Conservation (phyloP, 2,113 vertebrate species). For the Verasper variegatus region DNA sequence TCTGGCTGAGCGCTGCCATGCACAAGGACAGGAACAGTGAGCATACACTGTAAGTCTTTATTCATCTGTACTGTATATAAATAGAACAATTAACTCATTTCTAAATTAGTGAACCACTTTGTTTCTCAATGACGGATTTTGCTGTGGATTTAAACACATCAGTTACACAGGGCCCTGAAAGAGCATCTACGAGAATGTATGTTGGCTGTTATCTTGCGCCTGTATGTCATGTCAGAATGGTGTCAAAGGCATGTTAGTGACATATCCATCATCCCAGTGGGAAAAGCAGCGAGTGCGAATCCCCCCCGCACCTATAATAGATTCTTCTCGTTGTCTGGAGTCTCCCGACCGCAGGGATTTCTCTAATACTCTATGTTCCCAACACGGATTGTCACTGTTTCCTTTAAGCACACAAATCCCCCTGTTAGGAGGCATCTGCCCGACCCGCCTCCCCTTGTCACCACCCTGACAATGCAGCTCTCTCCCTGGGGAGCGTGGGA, state of each 20-base stretch:
- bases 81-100: not conserved
- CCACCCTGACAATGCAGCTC: slow-evolving; percentile 23
- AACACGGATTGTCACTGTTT: slow-evolving; percentile 59
- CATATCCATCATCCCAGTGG: slow-evolving; percentile 56
- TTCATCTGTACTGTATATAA: too few species aligned
- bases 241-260: slow-evolving; percentile 45
- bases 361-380: slow-evolving; percentile 59
- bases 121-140: too few species aligned
- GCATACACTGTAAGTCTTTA: too few species aligned
- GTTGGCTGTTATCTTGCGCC: slow-evolving; percentile 37
- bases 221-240: slow-evolving; percentile 39
- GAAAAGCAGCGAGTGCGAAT: slow-evolving; percentile 45
- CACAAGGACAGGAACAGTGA: too few species aligned
- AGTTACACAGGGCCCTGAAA: slow-evolving; percentile 1
- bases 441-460: slow-evolving; percentile 36
- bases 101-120: too few species aligned
- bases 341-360: slow-evolving; percentile 50
- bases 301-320: slow-evolving; percentile 30
- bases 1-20: too few species aligned
- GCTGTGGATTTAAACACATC: not conserved
- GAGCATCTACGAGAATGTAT: not conserved
- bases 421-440: slow-evolving; percentile 24
- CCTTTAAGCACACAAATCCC: slow-evolving; percentile 57
- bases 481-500: slow-evolving; percentile 33
- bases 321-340: slow-evolving; percentile 51